Evolutionary conservation across 2,113 vertebrate species (phyloP).

Genomic region (Circaetus cinerascens): DNA sequence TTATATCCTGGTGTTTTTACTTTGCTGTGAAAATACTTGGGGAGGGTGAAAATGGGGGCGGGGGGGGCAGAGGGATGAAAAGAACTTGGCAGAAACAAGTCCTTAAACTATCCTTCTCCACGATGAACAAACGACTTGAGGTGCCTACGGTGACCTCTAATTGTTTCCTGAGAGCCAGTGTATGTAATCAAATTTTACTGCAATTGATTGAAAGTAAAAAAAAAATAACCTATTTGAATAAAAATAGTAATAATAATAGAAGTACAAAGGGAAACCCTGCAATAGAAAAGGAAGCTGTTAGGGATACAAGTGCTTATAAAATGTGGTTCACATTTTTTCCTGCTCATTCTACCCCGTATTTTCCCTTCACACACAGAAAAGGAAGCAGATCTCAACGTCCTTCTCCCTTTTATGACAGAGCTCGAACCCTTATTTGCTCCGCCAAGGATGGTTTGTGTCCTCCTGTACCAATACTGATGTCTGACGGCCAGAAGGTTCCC

Average conservation of each 20-base stretch:
- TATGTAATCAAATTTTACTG: conserved; percentile 66
- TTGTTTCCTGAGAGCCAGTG: conserved; percentile 53
- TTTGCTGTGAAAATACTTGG: conserved; percentile 74
- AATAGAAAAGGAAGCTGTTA: conserved; percentile 40
- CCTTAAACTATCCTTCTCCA: conserved; percentile 69
- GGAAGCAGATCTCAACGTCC: rapidly evolving
- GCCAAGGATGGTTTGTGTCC: neutral
- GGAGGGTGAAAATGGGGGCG: neutral
- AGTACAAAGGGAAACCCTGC: neutral
- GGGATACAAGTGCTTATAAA: neutral
- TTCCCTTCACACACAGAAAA: too few species aligned
- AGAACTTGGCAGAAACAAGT: conserved; percentile 68
- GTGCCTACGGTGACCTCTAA: conserved; percentile 63
- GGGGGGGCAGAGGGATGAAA: neutral
- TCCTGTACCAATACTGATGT: neutral
- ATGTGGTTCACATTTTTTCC: neutral
- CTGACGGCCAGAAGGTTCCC: neutral
- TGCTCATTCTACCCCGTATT: conserved; percentile 45
- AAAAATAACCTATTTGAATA: conserved; percentile 16
- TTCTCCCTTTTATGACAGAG: neutral
- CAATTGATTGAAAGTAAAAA: conserved; percentile 45
- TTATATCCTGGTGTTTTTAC: conserved; percentile 69
- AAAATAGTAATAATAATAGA: neutral
- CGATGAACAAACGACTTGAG: conserved; percentile 62
- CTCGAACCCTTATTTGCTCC: neutral